These are phyloP conservation scores for Arctia plantaginis DNA, from an alignment of 2,888 invertebrate species.

Conservation along the genomic window DNA sequence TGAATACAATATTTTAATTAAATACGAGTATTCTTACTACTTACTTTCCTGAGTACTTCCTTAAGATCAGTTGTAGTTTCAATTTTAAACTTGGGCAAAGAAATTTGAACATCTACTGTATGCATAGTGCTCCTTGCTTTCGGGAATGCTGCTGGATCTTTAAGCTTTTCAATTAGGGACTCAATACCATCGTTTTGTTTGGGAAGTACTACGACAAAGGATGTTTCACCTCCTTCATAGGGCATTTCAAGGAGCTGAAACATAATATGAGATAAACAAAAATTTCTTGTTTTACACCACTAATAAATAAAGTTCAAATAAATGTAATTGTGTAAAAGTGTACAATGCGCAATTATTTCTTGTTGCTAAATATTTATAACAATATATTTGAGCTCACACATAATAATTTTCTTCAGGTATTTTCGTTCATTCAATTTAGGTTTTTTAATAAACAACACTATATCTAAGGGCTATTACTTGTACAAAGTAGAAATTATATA, in stretches of 20 bases:
- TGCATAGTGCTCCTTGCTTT: constrained; percentile 76
- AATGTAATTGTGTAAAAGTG: too few relatives aligned
- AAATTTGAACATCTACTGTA: constrained; percentile 85
- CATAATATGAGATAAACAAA: background rate
- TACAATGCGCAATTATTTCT: too few relatives aligned
- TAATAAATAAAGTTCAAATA: background rate
- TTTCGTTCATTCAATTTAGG: background rate
- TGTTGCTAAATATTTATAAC: background rate
- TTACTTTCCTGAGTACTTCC: constrained; percentile 87
- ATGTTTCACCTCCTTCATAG: constrained; percentile 89
- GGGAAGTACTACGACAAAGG: constrained; percentile 91
- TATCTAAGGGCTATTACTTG: too few relatives aligned
- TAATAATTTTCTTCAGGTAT: background rate
- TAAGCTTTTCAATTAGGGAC: constrained; percentile 87
- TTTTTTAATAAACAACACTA: too few relatives aligned
- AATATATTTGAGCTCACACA: too few relatives aligned
- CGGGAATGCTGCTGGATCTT: constrained; percentile 68
- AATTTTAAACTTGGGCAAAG: constrained; percentile 92
- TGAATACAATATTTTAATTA: too few relatives aligned
- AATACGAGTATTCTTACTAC: constrained; percentile 13
- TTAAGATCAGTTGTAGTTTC: constrained; percentile 89
- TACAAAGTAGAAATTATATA: too few relatives aligned
- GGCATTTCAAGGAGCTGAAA: constrained; percentile 89
- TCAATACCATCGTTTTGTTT: constrained; percentile 88
- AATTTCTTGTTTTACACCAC: background rate